Conservation (phyloP, 2,797 vertebrate genomes). For the Schizopygopsis malacanthus region DNA sequence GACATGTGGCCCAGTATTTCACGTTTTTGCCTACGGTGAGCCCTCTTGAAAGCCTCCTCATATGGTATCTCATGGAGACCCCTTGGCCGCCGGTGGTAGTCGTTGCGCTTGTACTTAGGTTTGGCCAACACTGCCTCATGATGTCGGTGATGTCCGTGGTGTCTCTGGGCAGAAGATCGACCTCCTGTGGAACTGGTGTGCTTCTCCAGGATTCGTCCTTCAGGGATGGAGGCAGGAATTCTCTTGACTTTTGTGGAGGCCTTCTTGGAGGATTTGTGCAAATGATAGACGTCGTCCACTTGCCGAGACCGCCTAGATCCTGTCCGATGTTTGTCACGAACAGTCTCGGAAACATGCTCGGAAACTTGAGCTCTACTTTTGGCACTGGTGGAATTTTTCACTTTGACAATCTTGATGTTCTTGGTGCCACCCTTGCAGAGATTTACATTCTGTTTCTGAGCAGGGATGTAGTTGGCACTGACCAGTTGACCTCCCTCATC, state of each 20-base stretch:
- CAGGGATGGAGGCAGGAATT: slow-evolving; percentile 69
- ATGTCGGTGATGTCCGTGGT: slow-evolving; percentile 64
- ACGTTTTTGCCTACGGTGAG: slow-evolving; percentile 75
- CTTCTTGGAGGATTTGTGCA: slow-evolving; percentile 78
- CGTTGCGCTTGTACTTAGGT: slow-evolving; percentile 85
- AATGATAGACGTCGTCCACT: slow-evolving; percentile 75
- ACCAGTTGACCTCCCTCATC: slow-evolving; percentile 78
- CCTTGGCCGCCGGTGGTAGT: slow-evolving; percentile 84
- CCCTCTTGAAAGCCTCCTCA: slow-evolving; percentile 81
- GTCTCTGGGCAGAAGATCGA: slow-evolving; percentile 64
- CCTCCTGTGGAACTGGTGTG: slow-evolving; percentile 55
- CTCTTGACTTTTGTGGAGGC: slow-evolving; percentile 74
- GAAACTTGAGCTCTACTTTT: slow-evolving; percentile 64
- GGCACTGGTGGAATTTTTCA: slow-evolving; percentile 61
- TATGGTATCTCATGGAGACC: slow-evolving; percentile 81
- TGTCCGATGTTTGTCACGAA: slow-evolving; percentile 71
- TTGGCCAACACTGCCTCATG: slow-evolving; percentile 85
- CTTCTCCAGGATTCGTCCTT: slow-evolving; percentile 69
- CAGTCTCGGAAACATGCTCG: slow-evolving; percentile 67
- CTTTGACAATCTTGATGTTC: slow-evolving; percentile 75
- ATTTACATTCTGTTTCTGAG: slow-evolving; percentile 75
- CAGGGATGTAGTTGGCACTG: slow-evolving; percentile 75
- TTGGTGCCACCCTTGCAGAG: slow-evolving; percentile 76
- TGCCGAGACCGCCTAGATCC: slow-evolving; percentile 76
- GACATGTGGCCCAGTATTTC: slow-evolving; percentile 68